These are phyloP conservation scores for Turdus rufiventris DNA, from an alignment of 2,113 vertebrate genomes.

Conservation along the genomic window DNA sequence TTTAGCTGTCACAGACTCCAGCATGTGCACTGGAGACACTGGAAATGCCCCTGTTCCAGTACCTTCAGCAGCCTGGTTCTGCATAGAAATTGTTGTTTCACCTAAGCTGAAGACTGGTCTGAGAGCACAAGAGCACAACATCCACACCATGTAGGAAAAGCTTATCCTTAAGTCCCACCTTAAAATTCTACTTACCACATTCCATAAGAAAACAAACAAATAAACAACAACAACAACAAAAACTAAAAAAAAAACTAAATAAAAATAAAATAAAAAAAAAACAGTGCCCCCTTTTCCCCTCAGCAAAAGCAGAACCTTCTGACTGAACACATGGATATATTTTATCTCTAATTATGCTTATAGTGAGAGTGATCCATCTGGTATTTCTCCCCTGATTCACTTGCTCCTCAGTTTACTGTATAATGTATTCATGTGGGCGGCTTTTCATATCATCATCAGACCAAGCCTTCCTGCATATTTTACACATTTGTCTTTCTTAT, in stretches of 20 bases:
- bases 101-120: neutral
- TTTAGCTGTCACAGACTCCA: neutral
- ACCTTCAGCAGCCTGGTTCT: neutral
- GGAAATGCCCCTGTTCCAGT: neutral
- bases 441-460: neutral
- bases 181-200: neutral
- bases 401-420: neutral
- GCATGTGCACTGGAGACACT: neutral
- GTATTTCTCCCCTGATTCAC: neutral
- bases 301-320: accelerated
- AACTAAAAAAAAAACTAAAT: too few species aligned
- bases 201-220: neutral
- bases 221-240: too few species aligned
- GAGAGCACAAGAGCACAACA: neutral
- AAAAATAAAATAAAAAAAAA: too few species aligned
- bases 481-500: neutral
- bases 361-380: neutral
- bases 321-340: neutral
- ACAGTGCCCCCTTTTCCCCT: accelerated
- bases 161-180: neutral
- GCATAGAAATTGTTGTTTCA: neutral
- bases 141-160: neutral
- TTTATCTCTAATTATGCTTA: neutral
- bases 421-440: neutral
- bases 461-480: neutral